Base-by-base conservation (phyloP, 1,140 invertebrate species). In the Platyscapa corneri region DNA sequence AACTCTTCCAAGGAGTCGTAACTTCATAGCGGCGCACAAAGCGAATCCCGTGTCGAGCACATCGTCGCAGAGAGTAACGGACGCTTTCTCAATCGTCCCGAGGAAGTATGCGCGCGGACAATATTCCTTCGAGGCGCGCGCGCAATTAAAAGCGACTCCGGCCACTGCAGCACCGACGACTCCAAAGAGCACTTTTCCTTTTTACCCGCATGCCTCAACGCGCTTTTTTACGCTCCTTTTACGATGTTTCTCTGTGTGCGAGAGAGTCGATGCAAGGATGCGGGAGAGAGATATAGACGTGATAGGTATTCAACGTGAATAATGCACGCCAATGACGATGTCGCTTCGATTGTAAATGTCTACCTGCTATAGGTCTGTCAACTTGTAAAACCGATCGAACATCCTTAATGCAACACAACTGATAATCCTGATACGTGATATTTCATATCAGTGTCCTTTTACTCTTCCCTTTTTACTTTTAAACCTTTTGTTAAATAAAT, bases 81-180 rank as follows among this genome's bases (percentile, higher is more conserved):
- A 53, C 49, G 49, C 30, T 20, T 23, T 30, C 23, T 32, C n/a
- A n/a, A n/a, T n/a, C n/a, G n/a, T n/a, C n/a, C n/a, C 10, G n/a
- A n/a, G 10, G 32, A 32, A 12, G 42, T 0, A 37, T 39, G 39
- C 34, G 10, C 27, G 16, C 5, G 70, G 14, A 18, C 30, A 23
- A 70, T 37, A 70, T 70, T 53, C 49, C 6, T 46, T 12, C 56
- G 23, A 60, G 18, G 32, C 16, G 16, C 76, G 37, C 32, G 14
- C n/a, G 64, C 78, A 81, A 81, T 81, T 81, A 81, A 81, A 81
- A 70, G n/a, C 37, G 64, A 60, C 56, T 60, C 2, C 56, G 10
- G 56, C 20, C 27, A 60, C 56, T 23, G 23, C 27, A 60, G 10
- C 56, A 27, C 56, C 56, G 49, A 7, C 49, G 49, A 16, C 49